phyloP scores from a whole-genome alignment of 2,797 vertebrate genomes.

The Arctocebus calabarensis region DNA sequence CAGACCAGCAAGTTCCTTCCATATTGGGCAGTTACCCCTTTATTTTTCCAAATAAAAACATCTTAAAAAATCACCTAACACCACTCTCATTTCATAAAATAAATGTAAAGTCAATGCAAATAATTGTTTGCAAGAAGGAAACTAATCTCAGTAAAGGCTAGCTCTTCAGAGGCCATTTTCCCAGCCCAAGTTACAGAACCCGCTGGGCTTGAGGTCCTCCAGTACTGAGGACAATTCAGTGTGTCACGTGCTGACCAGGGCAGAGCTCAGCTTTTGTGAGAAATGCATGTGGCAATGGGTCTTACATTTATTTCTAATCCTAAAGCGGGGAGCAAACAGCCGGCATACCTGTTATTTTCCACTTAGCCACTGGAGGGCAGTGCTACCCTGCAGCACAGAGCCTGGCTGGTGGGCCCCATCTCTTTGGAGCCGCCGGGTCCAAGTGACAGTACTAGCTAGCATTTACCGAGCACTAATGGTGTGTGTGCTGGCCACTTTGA shows the following conservation, averaged over 20 bases:
- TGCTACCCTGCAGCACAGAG: constrained; percentile 37
- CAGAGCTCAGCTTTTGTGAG: neutral
- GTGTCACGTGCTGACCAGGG: neutral
- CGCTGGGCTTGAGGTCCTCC: neutral
- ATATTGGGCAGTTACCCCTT: neutral
- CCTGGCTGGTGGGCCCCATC: accelerated
- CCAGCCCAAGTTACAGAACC: neutral
- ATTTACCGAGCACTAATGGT: neutral
- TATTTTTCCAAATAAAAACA: neutral
- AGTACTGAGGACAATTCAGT: neutral
- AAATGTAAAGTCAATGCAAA: neutral
- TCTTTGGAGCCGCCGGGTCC: neutral
- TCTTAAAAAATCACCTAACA: neutral
- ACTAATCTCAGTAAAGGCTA: neutral
- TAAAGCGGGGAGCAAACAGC: neutral
- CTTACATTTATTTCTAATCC: neutral
- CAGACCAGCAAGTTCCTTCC: neutral
- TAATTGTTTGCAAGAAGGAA: neutral
- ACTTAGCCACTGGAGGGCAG: neutral
- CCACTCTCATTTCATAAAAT: neutral
- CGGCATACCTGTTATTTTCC: neutral
- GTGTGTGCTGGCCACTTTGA: neutral
- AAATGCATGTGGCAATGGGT: neutral
- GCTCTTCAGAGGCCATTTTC: neutral
- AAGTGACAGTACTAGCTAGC: too few relatives aligned